Evolutionary conservation across 1,140 invertebrate species (phyloP), one percentile per base, ranked within the genome.

Genomic region (Helicoverpa armigera): DNA sequence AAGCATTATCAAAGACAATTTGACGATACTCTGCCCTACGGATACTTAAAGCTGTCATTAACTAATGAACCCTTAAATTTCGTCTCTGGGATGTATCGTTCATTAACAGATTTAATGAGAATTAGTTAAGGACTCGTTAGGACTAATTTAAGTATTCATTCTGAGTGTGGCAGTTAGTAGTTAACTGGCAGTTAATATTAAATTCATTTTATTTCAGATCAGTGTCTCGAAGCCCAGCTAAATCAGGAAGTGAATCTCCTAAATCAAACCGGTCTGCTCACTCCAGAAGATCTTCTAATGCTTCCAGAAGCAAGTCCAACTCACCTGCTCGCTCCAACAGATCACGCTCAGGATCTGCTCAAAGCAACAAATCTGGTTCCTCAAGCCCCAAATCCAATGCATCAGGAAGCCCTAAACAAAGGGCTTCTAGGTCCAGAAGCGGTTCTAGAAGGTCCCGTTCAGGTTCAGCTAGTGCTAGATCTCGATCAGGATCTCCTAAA

Each of bases 401-500:
- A 7, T 91, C 92, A 56, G 88, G 87, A 10, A 93, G 90, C 58
- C 92, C 90, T 11, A 90, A 87, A 79, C 56, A 83, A 9, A 87
- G 89, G 80, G 80, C 84, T 16, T 92, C 92, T 50, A 87, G 91
- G 65, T 93, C 92, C 10, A 83, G 90, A 79, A 94, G 92, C 86
- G 91, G 90, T 0, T 94, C 92, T 12, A 87, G 82, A 31, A 90
- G 89, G 77, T 90, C 86, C 29, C 90, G 95, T 11, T 96, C 95
- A 5, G 90, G 94, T 35, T 95, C 95, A n/a, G 93, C 90, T 0
- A 95, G 94, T 83, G 88, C 56, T 0, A 83, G 86, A 18, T 93
- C 93, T n/a, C 86, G 90, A 11, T 95, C 95, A 4, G 93, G 91
- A 7, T 95, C 95, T 69, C 89, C 86, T n/a, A 88, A 90, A 79